These are phyloP conservation scores for Microtus californicus DNA, from an alignment of 2,797 vertebrate genomes.

Conservation along the genomic window DNA sequence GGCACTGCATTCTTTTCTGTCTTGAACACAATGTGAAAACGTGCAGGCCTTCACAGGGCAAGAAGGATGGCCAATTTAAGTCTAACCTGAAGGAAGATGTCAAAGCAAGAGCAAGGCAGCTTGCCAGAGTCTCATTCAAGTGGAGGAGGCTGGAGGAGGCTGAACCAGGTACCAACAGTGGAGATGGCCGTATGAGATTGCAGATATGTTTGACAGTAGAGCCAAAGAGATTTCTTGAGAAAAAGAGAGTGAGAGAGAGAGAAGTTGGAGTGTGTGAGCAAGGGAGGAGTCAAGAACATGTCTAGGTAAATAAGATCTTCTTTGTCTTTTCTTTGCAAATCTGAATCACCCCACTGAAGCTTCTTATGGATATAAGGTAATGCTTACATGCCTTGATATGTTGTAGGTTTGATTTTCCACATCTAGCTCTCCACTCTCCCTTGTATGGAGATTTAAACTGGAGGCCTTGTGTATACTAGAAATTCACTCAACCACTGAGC, in stretches of 20 bases:
- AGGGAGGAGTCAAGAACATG: background rate
- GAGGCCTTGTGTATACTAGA: background rate
- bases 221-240: background rate
- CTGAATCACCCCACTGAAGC: background rate
- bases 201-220: background rate
- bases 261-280: background rate
- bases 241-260: background rate
- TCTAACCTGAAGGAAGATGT: background rate
- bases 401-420: background rate
- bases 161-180: background rate
- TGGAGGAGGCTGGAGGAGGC: background rate
- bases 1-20: background rate
- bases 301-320: background rate
- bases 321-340: background rate
- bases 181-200: background rate
- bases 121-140: background rate
- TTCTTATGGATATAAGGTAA: background rate
- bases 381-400: background rate
- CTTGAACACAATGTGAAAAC: background rate
- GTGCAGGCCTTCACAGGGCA: background rate
- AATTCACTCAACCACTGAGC: background rate
- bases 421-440: background rate
- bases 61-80: background rate
- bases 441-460: background rate
- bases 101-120: background rate